These are phyloP conservation scores for Schizothorax lantsangensis DNA, from an alignment of 2,797 vertebrate genomes.

Conservation along the genomic window DNA sequence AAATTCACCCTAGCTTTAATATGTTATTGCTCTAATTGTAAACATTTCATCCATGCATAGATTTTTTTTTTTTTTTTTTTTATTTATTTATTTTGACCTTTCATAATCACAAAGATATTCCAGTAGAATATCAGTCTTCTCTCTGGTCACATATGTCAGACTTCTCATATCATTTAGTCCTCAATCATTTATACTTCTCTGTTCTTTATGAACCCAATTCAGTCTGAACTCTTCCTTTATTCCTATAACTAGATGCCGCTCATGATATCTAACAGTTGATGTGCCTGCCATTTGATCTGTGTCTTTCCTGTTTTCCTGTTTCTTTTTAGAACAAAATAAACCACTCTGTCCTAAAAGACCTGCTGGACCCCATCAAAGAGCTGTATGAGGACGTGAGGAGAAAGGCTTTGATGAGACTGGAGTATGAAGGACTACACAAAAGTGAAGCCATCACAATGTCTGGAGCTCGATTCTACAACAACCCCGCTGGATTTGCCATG, in stretches of 20 bases:
- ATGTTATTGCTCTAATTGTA: no score
- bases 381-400: constrained; percentile 97
- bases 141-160: background rate
- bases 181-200: background rate
- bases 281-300: background rate
- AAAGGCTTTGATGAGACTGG: constrained; percentile 97
- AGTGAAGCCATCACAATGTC: constrained; percentile 98
- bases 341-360: constrained; percentile 95
- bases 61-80: background rate
- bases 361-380: constrained; percentile 98
- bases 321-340: constrained; percentile 95
- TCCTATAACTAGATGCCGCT: background rate
- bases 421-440: constrained; percentile 98
- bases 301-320: background rate
- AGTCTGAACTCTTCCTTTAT: background rate
- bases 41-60: no score
- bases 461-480: constrained; percentile 98
- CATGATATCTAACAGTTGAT: background rate
- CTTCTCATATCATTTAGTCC: background rate
- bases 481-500: constrained; percentile 98
- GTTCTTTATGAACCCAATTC: background rate
- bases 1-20: no score
- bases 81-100: background rate
- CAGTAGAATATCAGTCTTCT: no score
- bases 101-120: no score